Evolutionary conservation across 2,888 invertebrate genomes (phyloP), one percentile per base, ranked within the genome.

Genomic region (Cacoxenus indagator): DNA sequence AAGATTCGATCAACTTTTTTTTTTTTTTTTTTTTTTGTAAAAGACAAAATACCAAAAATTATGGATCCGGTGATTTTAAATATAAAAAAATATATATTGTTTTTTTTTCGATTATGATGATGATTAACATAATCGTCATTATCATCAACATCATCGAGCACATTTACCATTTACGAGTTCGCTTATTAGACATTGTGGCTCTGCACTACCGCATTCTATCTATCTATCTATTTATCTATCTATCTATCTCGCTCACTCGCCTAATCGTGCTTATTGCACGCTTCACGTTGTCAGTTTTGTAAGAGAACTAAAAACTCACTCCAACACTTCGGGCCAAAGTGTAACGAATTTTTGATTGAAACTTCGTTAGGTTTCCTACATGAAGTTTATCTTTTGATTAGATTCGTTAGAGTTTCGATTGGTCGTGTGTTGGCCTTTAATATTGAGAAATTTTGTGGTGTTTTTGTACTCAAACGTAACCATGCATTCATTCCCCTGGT

Each of bases 311-410:
- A n/a, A n/a, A 45, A 26, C 24, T 26, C 64, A 31, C 51, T 27
- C 19, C 22, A 14, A 55, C 43, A 43, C 22, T 55, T 68, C 71
- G 71, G 73, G n/a, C n/a, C 76, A 73, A 82, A 81, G 81, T 81
- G 81, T 82, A 82, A 81, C 81, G 81, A 81, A 81, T 81, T 82
- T 82, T 81, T 81, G 81, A 81, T 81, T 82, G 81, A 81, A 81
- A 81, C 81, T 81, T 81, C 78, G 81, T 82, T 81, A 81, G 78
- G 75, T 77, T 81, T 76, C 75, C 76, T 79, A 78, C 76, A 75
- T 81, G 78, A n/a, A 78, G 80, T 81, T 81, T 81, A 81, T 81
- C 80, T 81, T 81, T 81, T 81, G 82, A 81, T 81, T 81, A 81
- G 80, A 81, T 81, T 81, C 80, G 80, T 81, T 81, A 80, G 80